Conservation (phyloP, 2,113 vertebrate genomes). For the Aegotheles bennettii region DNA sequence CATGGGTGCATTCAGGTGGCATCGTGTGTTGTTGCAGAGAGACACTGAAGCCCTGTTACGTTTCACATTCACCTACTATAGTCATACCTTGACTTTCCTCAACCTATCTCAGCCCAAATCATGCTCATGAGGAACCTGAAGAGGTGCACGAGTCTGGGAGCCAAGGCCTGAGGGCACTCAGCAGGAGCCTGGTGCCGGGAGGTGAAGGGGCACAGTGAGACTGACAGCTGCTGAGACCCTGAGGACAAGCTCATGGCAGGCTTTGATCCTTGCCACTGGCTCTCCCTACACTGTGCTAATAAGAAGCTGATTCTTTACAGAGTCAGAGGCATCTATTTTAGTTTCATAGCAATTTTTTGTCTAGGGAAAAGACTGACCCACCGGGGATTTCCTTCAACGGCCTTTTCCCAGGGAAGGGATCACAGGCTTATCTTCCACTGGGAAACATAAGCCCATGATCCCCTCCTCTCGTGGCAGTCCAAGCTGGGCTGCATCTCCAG, state of each 20-base stretch:
- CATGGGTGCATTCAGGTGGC: background rate
- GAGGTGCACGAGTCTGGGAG: background rate
- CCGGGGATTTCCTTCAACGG: background rate
- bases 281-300: background rate
- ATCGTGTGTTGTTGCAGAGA: background rate
- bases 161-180: background rate
- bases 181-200: accelerated
- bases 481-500: background rate
- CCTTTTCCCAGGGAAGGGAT: background rate
- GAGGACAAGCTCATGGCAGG: background rate
- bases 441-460: background rate
- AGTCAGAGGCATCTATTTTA: background rate
- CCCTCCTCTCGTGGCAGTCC: background rate
- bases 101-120: background rate
- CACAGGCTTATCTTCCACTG: background rate
- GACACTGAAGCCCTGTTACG: too few species aligned
- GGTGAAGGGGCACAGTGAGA: too few species aligned
- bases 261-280: background rate
- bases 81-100: background rate
- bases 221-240: background rate
- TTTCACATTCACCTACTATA: background rate
- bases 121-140: too few species aligned
- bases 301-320: background rate
- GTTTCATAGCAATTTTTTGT: background rate
- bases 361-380: background rate